phyloP scores from a whole-genome alignment of 64 coral and sea anemone species.

The Hydrozoanthus tunicans region DNA sequence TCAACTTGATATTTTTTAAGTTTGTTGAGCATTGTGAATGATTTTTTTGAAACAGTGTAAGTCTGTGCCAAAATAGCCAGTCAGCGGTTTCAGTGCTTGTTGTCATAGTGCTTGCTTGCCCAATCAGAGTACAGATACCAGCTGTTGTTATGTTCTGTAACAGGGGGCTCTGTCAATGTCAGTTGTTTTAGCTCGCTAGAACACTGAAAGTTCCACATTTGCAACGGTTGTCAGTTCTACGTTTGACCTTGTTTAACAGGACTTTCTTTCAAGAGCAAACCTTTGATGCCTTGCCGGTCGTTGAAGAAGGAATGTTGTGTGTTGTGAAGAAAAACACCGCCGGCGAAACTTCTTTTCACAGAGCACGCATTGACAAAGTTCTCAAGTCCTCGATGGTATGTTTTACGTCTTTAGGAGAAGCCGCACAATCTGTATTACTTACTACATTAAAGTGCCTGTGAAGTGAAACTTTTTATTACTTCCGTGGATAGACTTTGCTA shows the following conservation, averaged over 20 bases:
- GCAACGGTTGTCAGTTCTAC: not conserved
- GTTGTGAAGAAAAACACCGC: conserved; percentile 22
- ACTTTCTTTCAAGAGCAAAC: conserved; percentile 36
- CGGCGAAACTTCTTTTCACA: conserved; percentile 1
- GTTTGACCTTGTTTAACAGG: not conserved
- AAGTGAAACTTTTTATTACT: not conserved
- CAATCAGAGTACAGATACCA: too few species aligned
- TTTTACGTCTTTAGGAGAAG: not conserved
- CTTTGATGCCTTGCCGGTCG: not conserved
- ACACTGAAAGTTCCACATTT: too few species aligned
- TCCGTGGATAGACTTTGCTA: too few species aligned
- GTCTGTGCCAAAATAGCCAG: too few species aligned
- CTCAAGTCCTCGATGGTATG: not conserved
- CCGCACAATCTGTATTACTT: not conserved
- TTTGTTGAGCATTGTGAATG: too few species aligned
- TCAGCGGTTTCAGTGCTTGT: too few species aligned
- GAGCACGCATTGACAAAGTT: conserved; percentile 38
- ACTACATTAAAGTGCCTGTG: not conserved
- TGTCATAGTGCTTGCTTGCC: too few species aligned
- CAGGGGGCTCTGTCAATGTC: too few species aligned
- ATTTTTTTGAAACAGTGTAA: too few species aligned
- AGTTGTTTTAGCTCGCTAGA: too few species aligned
- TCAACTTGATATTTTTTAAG: too few species aligned
- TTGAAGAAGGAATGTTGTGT: conserved; percentile 40
- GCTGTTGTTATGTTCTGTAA: too few species aligned